A percentile compares a stretch with the other conserved stretches of the same genome.
Evolutionary conservation across 1,140 invertebrate genomes (phyloP).

Genomic region (Nasonia giraulti): DNA sequence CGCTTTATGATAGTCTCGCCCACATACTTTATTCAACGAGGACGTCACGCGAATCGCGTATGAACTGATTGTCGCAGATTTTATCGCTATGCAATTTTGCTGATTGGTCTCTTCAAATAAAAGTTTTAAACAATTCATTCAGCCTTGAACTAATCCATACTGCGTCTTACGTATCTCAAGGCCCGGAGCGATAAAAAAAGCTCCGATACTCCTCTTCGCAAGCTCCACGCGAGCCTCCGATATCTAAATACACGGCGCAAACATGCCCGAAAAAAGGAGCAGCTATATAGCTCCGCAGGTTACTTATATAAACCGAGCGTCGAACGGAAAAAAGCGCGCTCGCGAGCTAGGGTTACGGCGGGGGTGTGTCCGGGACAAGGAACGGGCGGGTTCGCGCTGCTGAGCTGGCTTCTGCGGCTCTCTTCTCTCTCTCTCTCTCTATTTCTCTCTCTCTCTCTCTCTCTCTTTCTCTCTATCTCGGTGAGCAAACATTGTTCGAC

Average conservation of each 20-base stretch:
- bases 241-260: not conserved
- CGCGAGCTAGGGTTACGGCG: constrained; percentile 71
- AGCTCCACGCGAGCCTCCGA: not conserved
- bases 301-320: not conserved
- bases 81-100: too few relatives aligned
- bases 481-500: constrained; percentile 42
- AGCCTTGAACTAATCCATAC: too few relatives aligned
- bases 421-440: not conserved
- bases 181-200: too few relatives aligned
- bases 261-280: not conserved
- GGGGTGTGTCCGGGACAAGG: constrained; percentile 75
- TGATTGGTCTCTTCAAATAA: too few relatives aligned
- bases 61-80: too few relatives aligned
- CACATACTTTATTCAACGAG: too few relatives aligned
- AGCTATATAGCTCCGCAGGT: not conserved
- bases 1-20: too few relatives aligned
- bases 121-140: too few relatives aligned
- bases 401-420: constrained; percentile 61
- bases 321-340: constrained; percentile 8
- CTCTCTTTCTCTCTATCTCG: constrained; percentile 40
- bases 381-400: constrained; percentile 73
- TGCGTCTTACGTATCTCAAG: too few relatives aligned
- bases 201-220: too few relatives aligned
- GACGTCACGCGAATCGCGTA: too few relatives aligned
- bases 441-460: constrained; percentile 21